A percentile compares a stretch with the other conserved stretches of the same genome.
phyloP scores from a whole-genome alignment of 2,797 vertebrate genomes.

The Muraenolepis orangiensis region DNA sequence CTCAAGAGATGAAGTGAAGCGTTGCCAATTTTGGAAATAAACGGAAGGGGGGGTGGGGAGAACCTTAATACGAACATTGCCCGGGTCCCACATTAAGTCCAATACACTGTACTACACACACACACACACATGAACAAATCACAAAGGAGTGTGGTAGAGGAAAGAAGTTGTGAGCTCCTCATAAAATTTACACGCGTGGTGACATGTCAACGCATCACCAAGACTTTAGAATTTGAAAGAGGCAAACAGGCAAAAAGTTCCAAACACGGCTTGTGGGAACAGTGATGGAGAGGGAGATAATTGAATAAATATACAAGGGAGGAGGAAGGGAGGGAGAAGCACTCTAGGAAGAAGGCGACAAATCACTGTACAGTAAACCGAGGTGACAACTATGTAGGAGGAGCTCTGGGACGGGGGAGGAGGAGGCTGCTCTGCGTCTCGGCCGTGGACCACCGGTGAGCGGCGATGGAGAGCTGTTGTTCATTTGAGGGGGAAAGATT shows the following conservation, averaged over 20 bases:
- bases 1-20: neutral
- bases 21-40: neutral
- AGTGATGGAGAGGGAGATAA: conserved; percentile 30
- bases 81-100: neutral
- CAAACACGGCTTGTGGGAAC: conserved; percentile 52
- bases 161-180: neutral
- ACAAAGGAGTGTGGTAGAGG: neutral
- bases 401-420: conserved; percentile 16
- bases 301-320: conserved; percentile 24
- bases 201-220: conserved; percentile 9
- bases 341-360: conserved; percentile 65
- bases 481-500: conserved; percentile 49
- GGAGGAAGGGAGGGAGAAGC: conserved; percentile 11
- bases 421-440: conserved; percentile 54
- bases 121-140: conserved; percentile 1
- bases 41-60: neutral
- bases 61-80: neutral
- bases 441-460: conserved; percentile 30
- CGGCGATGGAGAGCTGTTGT: conserved; percentile 59
- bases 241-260: conserved; percentile 25
- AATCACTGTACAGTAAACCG: conserved; percentile 56
- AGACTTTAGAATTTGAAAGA: conserved; percentile 25
- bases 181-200: neutral
- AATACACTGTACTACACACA: neutral
- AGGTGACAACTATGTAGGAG: conserved; percentile 50